Base-by-base conservation (phyloP, 2,888 invertebrate species). In the Chymomyza fuscimana region DNA sequence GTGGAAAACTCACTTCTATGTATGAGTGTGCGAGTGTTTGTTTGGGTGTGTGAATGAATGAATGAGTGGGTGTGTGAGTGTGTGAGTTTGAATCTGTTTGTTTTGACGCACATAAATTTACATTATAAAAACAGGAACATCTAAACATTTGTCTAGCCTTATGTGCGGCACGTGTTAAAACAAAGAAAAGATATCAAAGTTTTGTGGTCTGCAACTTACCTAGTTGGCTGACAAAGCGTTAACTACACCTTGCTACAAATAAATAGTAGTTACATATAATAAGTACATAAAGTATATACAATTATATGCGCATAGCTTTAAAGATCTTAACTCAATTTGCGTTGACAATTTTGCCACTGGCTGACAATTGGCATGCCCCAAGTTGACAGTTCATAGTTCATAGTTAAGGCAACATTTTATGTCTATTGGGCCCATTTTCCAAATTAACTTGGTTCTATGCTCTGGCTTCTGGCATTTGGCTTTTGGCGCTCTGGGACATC, bases 381-480 rank as follows among this genome's bases (percentile, higher is more conserved):
- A 15, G 58, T 10, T 12, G 19, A 1, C 56, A 22, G 16, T 22
- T 56, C 56, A n/a, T 19, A 56, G 29, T 25, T 2, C 54, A 12
- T 9, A 54, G 54, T 22, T 19, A 54, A 54, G 59, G 60, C 75
- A 7, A 70, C 40, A 46, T 7, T 5, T 70, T 67, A 67, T 56
- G 70, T 54, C 63, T 68, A 64, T 73, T 79, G 76, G 63, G 68
- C 65, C 74, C 79, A 83, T 88, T 81, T 75, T 19, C 77, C 63
- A 75, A 75, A 75, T 75, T 76, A 75, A 72, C 77, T 73, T 64
- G 72, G 63, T 61, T 46, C 40, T 46, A 46, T 32, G 32, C 12
- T 10, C 40, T 46, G 40, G 12, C 12, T 1, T 46, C 12, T 36
- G 36, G 36, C 36, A 32, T 32, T 40, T 40, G 40, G 12, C 40